Evolutionary conservation across 2,797 vertebrate species (phyloP).

Genomic region (Streptopelia turtur): DNA sequence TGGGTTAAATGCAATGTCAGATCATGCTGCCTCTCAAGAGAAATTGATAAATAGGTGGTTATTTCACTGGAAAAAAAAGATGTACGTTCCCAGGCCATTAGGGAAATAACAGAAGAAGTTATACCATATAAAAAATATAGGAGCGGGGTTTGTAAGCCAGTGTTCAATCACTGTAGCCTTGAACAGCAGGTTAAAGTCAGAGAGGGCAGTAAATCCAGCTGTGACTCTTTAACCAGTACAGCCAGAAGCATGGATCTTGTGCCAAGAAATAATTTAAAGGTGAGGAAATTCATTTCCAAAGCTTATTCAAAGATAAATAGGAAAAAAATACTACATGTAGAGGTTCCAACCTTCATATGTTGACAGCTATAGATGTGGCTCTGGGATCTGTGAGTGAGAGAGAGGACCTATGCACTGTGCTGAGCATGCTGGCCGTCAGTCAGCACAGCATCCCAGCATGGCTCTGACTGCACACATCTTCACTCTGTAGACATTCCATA

Average conservation of each 20-base stretch:
- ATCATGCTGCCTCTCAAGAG: slow-evolving; percentile 40
- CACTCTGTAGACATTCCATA: neutral
- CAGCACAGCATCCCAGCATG: rapidly evolving
- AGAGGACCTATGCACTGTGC: neutral
- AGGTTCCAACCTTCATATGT: neutral
- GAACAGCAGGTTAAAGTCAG: slow-evolving; percentile 69
- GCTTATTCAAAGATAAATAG: slow-evolving; percentile 29
- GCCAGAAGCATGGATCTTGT: slow-evolving; percentile 52
- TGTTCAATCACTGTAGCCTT: slow-evolving; percentile 72
- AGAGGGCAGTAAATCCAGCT: slow-evolving; percentile 65
- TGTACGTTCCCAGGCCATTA: slow-evolving; percentile 47
- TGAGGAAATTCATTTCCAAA: slow-evolving; percentile 38
- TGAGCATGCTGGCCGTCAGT: neutral
- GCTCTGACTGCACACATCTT: neutral
- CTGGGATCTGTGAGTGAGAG: neutral
- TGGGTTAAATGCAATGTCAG: slow-evolving; percentile 60
- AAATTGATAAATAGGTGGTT: slow-evolving; percentile 57
- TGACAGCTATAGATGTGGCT: neutral
- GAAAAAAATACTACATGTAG: neutral
- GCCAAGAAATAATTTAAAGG: slow-evolving; percentile 51
- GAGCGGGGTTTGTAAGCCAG: slow-evolving; percentile 58
- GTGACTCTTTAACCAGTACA: slow-evolving; percentile 48
- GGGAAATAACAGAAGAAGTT: slow-evolving; percentile 64
- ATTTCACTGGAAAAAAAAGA: slow-evolving; percentile 58
- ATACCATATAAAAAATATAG: slow-evolving; percentile 53